phyloP scores from a whole-genome alignment of 2,113 vertebrate species.

The Brevimyrus niger region DNA sequence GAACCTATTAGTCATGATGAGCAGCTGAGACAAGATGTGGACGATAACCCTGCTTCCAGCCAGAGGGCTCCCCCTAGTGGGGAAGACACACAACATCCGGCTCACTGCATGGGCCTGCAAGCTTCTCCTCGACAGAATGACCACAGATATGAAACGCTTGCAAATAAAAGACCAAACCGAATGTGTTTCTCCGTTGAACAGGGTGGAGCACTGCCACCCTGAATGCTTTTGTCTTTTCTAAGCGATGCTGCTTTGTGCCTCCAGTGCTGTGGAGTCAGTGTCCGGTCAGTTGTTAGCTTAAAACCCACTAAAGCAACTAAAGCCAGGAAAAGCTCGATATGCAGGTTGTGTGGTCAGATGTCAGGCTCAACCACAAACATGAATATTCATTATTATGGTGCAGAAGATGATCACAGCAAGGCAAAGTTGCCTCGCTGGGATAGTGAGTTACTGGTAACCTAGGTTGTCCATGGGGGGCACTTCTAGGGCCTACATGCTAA shows the following conservation, averaged over 20 bases:
- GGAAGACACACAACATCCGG: not conserved
- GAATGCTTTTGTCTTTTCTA: not conserved
- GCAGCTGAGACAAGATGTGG: not conserved
- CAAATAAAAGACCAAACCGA: not conserved
- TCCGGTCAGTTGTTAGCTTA: not conserved
- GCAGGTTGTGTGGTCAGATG: not conserved
- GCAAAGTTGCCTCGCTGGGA: not conserved
- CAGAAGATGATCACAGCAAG: not conserved
- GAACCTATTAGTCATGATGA: conserved; percentile 28
- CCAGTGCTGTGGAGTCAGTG: not conserved
- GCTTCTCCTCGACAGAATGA: too few species aligned
- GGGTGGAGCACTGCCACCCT: not conserved
- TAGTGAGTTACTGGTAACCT: not conserved
- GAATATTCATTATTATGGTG: not conserved
- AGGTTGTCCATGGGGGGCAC: not conserved
- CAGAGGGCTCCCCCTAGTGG: conserved; percentile 23
- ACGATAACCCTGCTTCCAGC: not conserved
- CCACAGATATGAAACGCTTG: not conserved
- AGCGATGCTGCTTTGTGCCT: not conserved
- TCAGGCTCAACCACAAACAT: not conserved
- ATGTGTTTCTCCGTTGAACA: not conserved
- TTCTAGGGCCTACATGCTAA: not conserved
- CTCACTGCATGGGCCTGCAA: not conserved
- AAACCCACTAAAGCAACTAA: not conserved
- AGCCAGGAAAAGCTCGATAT: not conserved